These are phyloP conservation scores for Pemphigus obesinymphae DNA, from an alignment of 1,140 invertebrate genomes.

Conservation along the genomic window DNA sequence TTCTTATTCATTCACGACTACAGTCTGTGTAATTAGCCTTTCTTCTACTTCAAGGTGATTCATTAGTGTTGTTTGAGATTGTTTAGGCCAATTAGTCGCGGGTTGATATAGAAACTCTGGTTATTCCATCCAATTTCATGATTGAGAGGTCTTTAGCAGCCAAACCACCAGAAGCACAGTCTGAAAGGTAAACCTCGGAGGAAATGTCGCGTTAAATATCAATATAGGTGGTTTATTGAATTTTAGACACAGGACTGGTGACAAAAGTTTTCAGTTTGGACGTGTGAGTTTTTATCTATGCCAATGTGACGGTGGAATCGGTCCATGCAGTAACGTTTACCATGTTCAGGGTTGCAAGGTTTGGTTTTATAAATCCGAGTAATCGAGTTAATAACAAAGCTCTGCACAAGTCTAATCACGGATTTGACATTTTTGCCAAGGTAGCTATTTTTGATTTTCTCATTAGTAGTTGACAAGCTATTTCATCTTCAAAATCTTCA, in stretches of 20 bases:
- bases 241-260: conserved; percentile 49
- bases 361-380: background rate
- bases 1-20: background rate
- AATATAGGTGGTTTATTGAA: too few species aligned
- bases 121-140: too few species aligned
- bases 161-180: conserved; percentile 48
- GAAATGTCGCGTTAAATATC: conserved; percentile 49
- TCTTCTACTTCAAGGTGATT: background rate
- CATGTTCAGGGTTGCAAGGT: background rate
- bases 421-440: conserved; percentile 28
- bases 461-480: background rate
- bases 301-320: conserved; percentile 42
- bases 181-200: too few species aligned
- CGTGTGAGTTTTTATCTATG: conserved; percentile 47
- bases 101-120: background rate
- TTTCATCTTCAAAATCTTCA: background rate
- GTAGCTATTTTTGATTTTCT: conserved; percentile 42
- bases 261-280: too few species aligned
- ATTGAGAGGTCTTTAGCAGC: background rate
- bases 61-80: background rate
- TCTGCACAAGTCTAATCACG: too few species aligned
- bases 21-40: background rate
- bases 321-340: background rate
- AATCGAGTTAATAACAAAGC: too few species aligned
- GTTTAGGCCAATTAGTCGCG: background rate